Evolutionary conservation across 2,888 invertebrate genomes (phyloP).

Genomic region (Calameuta idolon): DNA sequence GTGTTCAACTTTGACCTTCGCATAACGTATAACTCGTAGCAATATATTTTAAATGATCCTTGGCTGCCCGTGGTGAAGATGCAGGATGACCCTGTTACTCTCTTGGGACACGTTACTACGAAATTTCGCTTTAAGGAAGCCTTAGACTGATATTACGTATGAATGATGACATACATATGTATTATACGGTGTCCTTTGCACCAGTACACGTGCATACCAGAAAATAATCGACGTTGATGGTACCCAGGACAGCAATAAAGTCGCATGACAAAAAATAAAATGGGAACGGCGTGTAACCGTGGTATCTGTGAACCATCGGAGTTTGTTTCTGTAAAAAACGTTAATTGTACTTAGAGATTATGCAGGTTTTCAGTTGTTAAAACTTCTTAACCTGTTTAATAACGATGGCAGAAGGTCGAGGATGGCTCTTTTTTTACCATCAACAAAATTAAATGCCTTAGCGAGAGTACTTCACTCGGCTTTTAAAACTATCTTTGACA

Average conservation of each 20-base stretch:
- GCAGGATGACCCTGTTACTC: not conserved
- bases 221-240: not conserved
- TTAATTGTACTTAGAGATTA: not conserved
- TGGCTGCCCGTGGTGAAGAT: not conserved
- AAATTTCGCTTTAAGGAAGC: not conserved
- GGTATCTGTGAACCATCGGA: not conserved
- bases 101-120: not conserved
- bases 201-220: not conserved
- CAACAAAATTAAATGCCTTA: not conserved
- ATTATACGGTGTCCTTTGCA: not conserved
- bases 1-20: not conserved
- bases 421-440: not conserved
- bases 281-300: not conserved
- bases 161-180: not conserved
- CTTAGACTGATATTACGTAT: not conserved
- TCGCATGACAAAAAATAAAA: not conserved
- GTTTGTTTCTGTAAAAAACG: not conserved
- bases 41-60: not conserved
- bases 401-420: not conserved
- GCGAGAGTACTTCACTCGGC: not conserved
- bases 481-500: too few species aligned
- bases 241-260: not conserved
- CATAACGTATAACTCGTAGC: not conserved
- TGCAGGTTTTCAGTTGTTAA: not conserved
- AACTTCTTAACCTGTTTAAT: not conserved